Evolutionary conservation across 2,113 vertebrate genomes (phyloP).

Genomic region (Pterocles burchelli): DNA sequence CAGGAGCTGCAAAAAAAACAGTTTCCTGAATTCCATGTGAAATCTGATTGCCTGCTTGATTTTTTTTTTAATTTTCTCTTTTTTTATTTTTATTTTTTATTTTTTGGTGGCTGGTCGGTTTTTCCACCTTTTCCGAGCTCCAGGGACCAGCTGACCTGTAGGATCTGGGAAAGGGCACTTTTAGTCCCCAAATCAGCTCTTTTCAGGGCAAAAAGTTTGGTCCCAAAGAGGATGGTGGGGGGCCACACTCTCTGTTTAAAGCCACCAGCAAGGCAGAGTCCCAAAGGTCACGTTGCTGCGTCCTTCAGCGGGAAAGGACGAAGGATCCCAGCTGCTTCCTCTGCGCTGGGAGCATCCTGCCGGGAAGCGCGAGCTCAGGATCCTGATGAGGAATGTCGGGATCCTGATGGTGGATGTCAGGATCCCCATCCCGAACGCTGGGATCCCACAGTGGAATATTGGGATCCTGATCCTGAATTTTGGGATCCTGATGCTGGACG

Average conservation of each 20-base stretch:
- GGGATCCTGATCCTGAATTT: background rate
- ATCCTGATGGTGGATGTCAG: background rate
- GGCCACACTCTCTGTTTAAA: accelerated
- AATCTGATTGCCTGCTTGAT: accelerated
- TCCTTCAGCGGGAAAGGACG: background rate
- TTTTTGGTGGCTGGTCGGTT: background rate
- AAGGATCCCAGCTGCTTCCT: constrained; percentile 11
- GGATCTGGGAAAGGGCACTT: background rate
- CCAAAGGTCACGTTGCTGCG: background rate
- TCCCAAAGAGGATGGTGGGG: background rate
- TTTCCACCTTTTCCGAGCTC: background rate
- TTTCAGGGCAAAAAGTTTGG: background rate
- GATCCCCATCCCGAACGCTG: no score
- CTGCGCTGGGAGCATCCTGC: background rate
- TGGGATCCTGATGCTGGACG: accelerated
- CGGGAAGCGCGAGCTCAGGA: background rate
- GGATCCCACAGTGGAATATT: background rate
- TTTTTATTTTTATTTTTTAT: background rate
- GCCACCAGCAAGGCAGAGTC: background rate
- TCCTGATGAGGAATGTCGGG: background rate
- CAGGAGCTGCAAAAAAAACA: background rate
- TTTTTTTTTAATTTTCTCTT: no score
- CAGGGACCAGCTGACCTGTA: background rate
- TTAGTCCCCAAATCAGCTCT: accelerated
- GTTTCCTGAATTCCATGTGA: accelerated